Base-by-base conservation (phyloP, 2,888 invertebrate species). In the Sphaeridia pumilis region DNA sequence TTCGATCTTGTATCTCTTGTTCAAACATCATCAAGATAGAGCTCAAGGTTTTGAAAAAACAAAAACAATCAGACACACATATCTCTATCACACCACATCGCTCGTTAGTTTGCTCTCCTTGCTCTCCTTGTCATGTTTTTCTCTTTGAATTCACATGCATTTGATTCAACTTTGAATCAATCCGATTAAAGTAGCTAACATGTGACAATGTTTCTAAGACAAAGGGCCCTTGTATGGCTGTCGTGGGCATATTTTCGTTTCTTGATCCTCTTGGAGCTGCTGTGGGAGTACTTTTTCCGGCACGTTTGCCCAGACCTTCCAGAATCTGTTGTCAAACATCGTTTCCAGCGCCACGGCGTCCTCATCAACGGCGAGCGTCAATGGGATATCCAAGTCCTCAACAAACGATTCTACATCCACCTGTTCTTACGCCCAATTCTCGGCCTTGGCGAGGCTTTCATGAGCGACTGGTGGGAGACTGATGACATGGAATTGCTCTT, bases 311-410 rank as follows among this genome's bases (percentile, higher is more conserved):
- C 38, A 12, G 5, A 38, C 38, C 12, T 38, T 14, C 38, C 38
- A 12, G 43, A 43, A 22, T 7, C 21, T 10, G 43, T 20, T 7
- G 43, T 43, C 10, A 21, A 10, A 12, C 21, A 20, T 7, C 43
- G 21, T 5, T 22, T 43, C 7, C 43, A 43, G 10, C 4, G n/a
- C 4, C 24, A 24, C 25, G 46, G 46, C 17, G 20, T 46, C 20
- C 26, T 25, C 4, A 28, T 46, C 17, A 27, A 27, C 17, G 46
- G 46, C 5, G 12, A 28, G 12, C 17, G 25, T 10, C 46, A 26
- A 25, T 46, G 46, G 26, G 46, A 46, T 31, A 25, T 46, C 20
- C 46, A 28, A 10, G 46, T 46, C 7, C n/a, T 26, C 28, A 31
- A 46, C n/a, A 10, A 21, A 17, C 26, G 31, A 27, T 46, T 46